Evolutionary conservation across 2,113 vertebrate genomes (phyloP), one percentile per base, ranked within the genome.

Genomic region (Rhineura floridana): DNA sequence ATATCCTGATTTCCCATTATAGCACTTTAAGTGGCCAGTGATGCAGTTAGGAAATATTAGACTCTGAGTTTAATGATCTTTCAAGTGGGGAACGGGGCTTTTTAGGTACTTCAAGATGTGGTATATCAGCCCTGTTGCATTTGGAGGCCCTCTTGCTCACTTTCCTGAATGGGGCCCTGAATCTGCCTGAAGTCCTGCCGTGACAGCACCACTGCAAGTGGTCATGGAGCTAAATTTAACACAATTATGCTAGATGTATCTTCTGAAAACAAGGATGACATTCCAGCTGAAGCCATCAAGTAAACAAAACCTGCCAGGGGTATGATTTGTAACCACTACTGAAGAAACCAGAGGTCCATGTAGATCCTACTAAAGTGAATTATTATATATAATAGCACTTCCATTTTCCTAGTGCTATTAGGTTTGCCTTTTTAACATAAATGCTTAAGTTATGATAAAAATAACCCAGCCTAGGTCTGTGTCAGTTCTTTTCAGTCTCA

Each of bases 391-490:
- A 96, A 96, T 95, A 96, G 96, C 93, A 95, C 94, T 96, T 96
- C 94, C 52, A 93, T 94, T 95, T 96, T 96, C 95, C 95, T 95
- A 94, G 91, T 94, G 94, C 92, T 94, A 96, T 97, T 96, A 96
- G 94, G 95, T 97, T 96, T 97, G 94, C 94, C 94, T 96, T 96
- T 96, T 75, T 95, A n/a, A 94, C 92, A 96, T 96, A 96, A 97
- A 97, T 95, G 95, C 95, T 96, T 96, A 96, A 96, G 92, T 96
- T 96, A 96, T 95, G 96, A 97, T 95, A 96, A 96, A 96, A 96
- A 96, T 67, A 83, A 55, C 81, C 81, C 46, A 83, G 28, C n/a
- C 70, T 95, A 97, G 96, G 95, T 90, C 95, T 93, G 33, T 93
- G 95, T 96, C 96, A 96, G 91, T 95, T 94, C 94, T 96, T 96